Base-by-base conservation (phyloP, 2,113 vertebrate species). In the Brienomyrus brachyistius region DNA sequence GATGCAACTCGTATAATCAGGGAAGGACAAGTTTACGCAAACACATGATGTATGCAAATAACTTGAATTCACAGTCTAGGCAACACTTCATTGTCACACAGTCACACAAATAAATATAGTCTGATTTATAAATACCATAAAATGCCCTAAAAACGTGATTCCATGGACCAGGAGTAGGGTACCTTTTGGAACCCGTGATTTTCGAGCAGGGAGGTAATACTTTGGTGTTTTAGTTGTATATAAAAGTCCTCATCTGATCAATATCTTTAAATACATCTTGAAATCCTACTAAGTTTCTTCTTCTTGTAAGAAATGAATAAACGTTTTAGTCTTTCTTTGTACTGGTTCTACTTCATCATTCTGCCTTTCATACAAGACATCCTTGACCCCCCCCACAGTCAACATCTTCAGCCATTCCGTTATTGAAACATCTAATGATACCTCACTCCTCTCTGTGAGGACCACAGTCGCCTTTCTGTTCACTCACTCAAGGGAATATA, bases 401-500 rank as follows among this genome's bases (percentile, higher is more conserved):
- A 31, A 6, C 6, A 48, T 8, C 21, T 48, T 27, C 45, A 50
- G 48, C 23, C 3, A n/a, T 15, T 17, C 11, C 5, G 23, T 51
- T 51, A 51, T 51, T 51, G 45, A 86, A 86, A 86, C 47, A 85
- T 86, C 83, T 51, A 51, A n/a, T 86, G 23, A 51, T 11, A 27
- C n/a, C 83, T 86, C 47, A n/a, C 11, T 48, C 10, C n/a, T 51
- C 5, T 51, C 83, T 86, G 21, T 27, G 21, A 66, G 70, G 83
- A 91, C n/a, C n/a, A 27, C 45, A 74, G 90, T 92, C 89, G 52
- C 56, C 88, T 87, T 90, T 90, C 62, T 83, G 84, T 89, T 91
- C 52, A 13, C 3, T 23, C 56, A 85, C 77, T 62, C 90, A 88
- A 90, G 89, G 70, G 88, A 62, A 40, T 40, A 88, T 92, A 90